Conservation (phyloP, 2,888 invertebrate species). For the Cosmia pyralina region DNA sequence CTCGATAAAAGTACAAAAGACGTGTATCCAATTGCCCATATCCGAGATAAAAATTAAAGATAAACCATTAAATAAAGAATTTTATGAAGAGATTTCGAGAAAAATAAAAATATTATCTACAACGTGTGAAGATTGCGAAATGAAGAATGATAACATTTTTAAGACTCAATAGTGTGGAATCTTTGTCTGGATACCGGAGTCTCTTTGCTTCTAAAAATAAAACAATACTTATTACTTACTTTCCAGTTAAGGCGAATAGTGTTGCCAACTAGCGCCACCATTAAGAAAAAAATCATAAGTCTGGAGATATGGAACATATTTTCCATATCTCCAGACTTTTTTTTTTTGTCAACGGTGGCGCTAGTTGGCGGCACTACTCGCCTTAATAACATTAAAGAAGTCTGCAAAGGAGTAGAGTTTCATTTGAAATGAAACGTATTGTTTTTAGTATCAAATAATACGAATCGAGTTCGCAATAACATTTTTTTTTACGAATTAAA, state of each 20-base stretch:
- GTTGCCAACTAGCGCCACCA: too few relatives aligned
- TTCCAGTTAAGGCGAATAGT: neutral
- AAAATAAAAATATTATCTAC: slow-evolving; percentile 10
- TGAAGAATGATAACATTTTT: neutral
- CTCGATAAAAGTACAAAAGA: slow-evolving; percentile 44
- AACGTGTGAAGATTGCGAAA: slow-evolving; percentile 19
- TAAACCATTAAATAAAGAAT: slow-evolving; percentile 23
- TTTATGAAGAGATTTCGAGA: slow-evolving; percentile 7
- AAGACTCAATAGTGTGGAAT: neutral
- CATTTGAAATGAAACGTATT: neutral
- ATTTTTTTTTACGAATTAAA: neutral
- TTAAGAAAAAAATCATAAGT: too few relatives aligned
- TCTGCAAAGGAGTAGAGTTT: neutral
- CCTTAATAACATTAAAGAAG: neutral
- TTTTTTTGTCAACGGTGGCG: too few relatives aligned
- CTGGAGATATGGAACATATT: too few relatives aligned
- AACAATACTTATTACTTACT: slow-evolving; percentile 3
- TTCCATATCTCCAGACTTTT: too few relatives aligned
- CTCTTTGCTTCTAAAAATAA: neutral
- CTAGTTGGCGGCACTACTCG: too few relatives aligned
- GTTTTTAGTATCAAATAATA: slow-evolving; percentile 4
- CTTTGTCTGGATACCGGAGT: neutral
- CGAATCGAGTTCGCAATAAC: neutral
- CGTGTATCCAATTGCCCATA: slow-evolving; percentile 33
- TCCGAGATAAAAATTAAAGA: slow-evolving; percentile 48